These are phyloP conservation scores for Trypoxylon attenuatum DNA, from an alignment of 2,888 invertebrate species.

Conservation along the genomic window DNA sequence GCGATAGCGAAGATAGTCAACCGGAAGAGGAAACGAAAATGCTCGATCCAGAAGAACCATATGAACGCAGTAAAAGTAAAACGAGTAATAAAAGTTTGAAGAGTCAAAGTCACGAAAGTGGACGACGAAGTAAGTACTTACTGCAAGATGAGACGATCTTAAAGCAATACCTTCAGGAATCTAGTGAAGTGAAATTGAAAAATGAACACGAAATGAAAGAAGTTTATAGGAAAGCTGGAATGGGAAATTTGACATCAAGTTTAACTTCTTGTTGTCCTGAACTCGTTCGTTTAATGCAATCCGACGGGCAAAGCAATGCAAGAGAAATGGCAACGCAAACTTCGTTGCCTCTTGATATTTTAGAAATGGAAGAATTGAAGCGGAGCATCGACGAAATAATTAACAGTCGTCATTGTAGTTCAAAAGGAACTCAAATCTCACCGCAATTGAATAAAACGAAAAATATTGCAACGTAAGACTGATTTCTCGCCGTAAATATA, in stretches of 20 bases:
- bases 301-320: conserved; percentile 59
- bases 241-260: conserved; percentile 67
- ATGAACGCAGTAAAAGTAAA: conserved; percentile 64
- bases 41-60: conserved; percentile 53
- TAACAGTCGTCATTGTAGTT: conserved; percentile 68
- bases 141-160: conserved; percentile 65
- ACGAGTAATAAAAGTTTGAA: conserved; percentile 61
- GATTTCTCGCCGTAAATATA: conserved; percentile 9
- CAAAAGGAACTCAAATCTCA: conserved; percentile 70
- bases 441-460: conserved; percentile 65
- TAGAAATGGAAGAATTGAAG: conserved; percentile 72
- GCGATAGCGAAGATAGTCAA: conserved; percentile 66
- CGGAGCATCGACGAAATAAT: conserved; percentile 72
- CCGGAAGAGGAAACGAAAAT: conserved; percentile 67
- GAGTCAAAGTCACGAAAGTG: conserved; percentile 50
- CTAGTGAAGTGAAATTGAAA: conserved; percentile 56
- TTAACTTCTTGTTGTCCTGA: conserved; percentile 66
- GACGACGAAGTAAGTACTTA: conserved; percentile 64
- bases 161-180: conserved; percentile 66
- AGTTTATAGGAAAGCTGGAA: conserved; percentile 57
- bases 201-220: conserved; percentile 59
- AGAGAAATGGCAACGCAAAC: conserved; percentile 73
- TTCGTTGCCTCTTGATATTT: conserved; percentile 68
- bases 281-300: conserved; percentile 60
- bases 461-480: conserved; percentile 43